Conservation (phyloP, 2,113 vertebrate genomes). For the Alligator sinensis region DNA sequence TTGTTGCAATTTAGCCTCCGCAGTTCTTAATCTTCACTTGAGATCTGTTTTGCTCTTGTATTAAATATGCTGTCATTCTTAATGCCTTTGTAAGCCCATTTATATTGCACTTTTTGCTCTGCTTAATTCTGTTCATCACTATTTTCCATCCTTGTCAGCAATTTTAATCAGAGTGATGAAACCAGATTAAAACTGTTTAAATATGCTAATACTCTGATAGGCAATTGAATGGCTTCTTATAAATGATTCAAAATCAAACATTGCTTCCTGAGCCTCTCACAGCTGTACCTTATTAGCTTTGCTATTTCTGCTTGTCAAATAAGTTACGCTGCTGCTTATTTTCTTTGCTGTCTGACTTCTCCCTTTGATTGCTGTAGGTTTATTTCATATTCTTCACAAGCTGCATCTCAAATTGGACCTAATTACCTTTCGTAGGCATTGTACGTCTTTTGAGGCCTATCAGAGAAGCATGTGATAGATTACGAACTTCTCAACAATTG, state of each 20-base stretch:
- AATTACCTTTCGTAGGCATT: background rate
- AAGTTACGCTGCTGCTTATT: slow-evolving; percentile 1
- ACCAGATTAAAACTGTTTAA: slow-evolving; percentile 69
- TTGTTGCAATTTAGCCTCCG: background rate
- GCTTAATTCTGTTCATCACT: slow-evolving; percentile 3
- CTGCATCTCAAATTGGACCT: background rate
- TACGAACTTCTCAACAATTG: background rate
- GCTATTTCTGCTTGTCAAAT: slow-evolving; percentile 31
- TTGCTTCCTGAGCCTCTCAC: background rate
- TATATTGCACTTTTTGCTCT: background rate
- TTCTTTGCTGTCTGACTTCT: slow-evolving; percentile 7
- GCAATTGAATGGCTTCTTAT: slow-evolving; percentile 46
- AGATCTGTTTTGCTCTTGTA: background rate
- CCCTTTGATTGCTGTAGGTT: background rate
- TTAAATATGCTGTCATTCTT: background rate
- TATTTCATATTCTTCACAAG: background rate
- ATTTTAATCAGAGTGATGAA: slow-evolving; percentile 71
- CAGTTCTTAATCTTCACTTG: background rate
- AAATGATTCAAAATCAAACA: slow-evolving; percentile 57
- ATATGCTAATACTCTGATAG: slow-evolving; percentile 62
- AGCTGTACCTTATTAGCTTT: slow-evolving; percentile 32
- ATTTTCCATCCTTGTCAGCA: slow-evolving; percentile 47
- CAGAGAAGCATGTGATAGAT: background rate
- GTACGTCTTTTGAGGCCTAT: background rate
- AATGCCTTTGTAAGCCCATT: background rate